Evolutionary conservation across 1,140 invertebrate genomes (phyloP).

Genomic region (Globodera ellingtonae): DNA sequence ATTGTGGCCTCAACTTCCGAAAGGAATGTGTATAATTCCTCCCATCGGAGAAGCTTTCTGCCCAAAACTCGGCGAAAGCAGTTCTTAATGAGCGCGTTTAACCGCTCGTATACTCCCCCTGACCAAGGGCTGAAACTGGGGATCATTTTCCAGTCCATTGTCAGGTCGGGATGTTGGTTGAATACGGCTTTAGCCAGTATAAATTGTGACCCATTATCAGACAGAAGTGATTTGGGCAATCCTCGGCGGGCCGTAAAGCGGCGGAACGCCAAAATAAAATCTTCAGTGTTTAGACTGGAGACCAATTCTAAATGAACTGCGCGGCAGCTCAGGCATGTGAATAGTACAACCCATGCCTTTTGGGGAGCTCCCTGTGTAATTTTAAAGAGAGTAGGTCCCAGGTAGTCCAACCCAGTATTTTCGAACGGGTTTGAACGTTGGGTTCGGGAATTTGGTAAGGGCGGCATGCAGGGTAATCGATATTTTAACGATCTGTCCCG

Average conservation of each 20-base stretch:
- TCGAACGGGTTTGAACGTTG: background rate
- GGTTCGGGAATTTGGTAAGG: background rate
- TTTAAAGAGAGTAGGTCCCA: background rate
- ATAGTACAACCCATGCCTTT: background rate
- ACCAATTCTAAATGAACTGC: conserved; percentile 1
- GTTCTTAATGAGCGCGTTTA: background rate
- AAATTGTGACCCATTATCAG: background rate
- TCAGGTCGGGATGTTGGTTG: background rate
- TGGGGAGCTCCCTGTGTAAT: background rate
- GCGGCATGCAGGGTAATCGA: background rate
- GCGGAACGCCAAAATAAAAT: background rate
- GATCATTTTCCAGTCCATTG: background rate
- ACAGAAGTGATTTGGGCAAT: background rate
- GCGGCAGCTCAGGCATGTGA: background rate
- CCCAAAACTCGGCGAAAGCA: background rate
- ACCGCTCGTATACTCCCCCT: background rate
- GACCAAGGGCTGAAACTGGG: conserved; percentile 3
- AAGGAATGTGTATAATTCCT: background rate
- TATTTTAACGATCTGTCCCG: background rate
- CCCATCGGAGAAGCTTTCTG: background rate
- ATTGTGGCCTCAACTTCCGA: background rate
- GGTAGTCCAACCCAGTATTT: background rate
- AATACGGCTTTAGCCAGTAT: background rate
- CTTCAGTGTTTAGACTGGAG: background rate
- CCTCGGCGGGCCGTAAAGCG: background rate